Conservation (phyloP, 2,888 invertebrate genomes). For the Melipona bicolor region DNA sequence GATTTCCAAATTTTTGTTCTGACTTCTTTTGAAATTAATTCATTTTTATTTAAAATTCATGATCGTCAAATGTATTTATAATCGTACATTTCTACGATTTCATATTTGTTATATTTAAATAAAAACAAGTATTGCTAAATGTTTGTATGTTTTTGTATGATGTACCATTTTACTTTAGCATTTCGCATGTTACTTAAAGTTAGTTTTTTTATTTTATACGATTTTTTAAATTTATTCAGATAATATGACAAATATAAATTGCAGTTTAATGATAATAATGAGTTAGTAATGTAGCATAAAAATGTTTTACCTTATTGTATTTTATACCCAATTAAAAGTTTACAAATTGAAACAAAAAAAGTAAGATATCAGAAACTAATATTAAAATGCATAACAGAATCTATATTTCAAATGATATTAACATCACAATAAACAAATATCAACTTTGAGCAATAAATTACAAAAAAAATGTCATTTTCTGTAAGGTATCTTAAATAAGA, state of each 20-base stretch:
- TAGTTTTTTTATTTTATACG: not conserved
- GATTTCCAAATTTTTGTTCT: not conserved
- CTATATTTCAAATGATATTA: constrained; percentile 27
- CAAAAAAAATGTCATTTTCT: constrained; percentile 33
- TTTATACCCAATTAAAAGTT: constrained; percentile 12
- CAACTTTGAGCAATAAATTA: constrained; percentile 46
- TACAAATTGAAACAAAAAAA: constrained; percentile 38
- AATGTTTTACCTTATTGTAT: constrained; percentile 26
- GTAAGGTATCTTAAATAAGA: constrained; percentile 65
- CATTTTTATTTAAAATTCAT: not conserved
- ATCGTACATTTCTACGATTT: constrained; percentile 9
- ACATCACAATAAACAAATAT: constrained; percentile 40
- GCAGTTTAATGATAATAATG: constrained; percentile 7
- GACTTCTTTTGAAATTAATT: not conserved
- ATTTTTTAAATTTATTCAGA: constrained; percentile 19
- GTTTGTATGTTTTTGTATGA: constrained; percentile 14
- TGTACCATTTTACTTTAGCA: constrained; percentile 6
- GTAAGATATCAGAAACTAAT: constrained; percentile 29
- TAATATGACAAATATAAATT: constrained; percentile 10
- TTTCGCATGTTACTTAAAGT: not conserved
- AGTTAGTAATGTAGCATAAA: constrained; percentile 15
- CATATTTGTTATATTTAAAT: constrained; percentile 13
- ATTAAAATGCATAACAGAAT: constrained; percentile 16
- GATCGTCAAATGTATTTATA: not conserved
- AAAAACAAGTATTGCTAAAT: constrained; percentile 25